A percentile compares a stretch with the other conserved stretches of the same genome.
phyloP scores from a whole-genome alignment of 2,113 vertebrate genomes.

The Isichthys henryi region DNA sequence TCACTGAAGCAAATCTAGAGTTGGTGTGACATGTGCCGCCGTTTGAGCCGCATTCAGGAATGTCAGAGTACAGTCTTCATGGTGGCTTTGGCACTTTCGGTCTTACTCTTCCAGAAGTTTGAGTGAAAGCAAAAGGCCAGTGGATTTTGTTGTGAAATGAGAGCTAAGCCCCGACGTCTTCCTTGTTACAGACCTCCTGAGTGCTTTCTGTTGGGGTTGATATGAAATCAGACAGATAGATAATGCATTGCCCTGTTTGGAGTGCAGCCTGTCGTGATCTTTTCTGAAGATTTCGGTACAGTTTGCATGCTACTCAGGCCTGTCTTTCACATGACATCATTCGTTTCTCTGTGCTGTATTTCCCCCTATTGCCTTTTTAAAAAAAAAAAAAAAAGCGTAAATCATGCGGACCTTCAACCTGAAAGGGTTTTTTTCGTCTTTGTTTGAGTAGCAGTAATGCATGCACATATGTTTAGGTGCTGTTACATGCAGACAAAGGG shows the following conservation, averaged over 20 bases:
- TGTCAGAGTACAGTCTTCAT: not conserved
- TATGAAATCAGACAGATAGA: not conserved
- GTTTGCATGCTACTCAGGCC: not conserved
- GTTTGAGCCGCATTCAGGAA: not conserved
- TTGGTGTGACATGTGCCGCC: not conserved
- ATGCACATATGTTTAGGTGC: conserved; percentile 20
- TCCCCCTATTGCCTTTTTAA: not conserved
- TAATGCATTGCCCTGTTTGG: not conserved
- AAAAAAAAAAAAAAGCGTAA: not conserved
- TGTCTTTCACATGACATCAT: not conserved
- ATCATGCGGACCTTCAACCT: not conserved
- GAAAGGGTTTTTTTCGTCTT: not conserved
- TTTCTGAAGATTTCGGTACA: not conserved
- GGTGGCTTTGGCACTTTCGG: not conserved
- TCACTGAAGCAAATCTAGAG: not conserved
- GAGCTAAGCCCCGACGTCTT: not conserved
- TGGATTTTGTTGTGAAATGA: not conserved
- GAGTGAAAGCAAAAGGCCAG: not conserved
- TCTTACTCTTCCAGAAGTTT: not conserved
- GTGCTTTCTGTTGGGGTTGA: not conserved
- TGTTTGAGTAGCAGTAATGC: not conserved
- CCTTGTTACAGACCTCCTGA: not conserved
- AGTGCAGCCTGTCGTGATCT: not conserved
- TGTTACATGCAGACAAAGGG: not conserved
- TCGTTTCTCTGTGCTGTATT: not conserved